A percentile compares a stretch with the other conserved stretches of the same genome.
phyloP scores from a whole-genome alignment of 2,113 vertebrate genomes.

The Gymnogyps californianus region DNA sequence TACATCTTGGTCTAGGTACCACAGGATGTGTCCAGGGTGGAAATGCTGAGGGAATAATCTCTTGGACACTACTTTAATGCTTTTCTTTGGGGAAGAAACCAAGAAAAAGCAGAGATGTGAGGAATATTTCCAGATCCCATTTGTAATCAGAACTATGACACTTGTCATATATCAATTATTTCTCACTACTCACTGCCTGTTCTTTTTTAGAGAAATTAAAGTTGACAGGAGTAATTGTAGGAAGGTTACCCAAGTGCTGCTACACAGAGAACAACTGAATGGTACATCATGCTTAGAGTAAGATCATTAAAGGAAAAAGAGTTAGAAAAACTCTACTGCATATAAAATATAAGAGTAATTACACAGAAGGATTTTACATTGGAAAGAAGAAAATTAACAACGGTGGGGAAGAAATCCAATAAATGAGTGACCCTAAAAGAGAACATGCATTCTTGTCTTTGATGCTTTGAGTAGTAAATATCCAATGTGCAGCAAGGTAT shows the following conservation, averaged over 20 bases:
- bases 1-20: background rate
- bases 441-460: background rate
- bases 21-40: background rate
- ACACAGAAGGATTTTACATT: background rate
- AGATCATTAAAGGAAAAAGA: background rate
- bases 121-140: background rate
- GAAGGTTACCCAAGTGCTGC: background rate
- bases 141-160: background rate
- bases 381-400: background rate
- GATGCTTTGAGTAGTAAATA: background rate
- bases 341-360: background rate
- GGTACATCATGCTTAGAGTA: background rate
- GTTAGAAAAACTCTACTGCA: background rate
- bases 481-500: background rate
- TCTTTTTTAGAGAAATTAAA: background rate
- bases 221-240: background rate
- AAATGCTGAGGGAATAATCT: background rate
- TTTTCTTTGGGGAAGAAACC: background rate
- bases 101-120: background rate
- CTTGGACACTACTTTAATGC: background rate
- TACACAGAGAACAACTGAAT: background rate
- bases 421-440: background rate
- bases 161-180: background rate
- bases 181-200: background rate
- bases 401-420: background rate